Base-by-base conservation (phyloP, 2,888 invertebrate species). In the Acronicta leporina region DNA sequence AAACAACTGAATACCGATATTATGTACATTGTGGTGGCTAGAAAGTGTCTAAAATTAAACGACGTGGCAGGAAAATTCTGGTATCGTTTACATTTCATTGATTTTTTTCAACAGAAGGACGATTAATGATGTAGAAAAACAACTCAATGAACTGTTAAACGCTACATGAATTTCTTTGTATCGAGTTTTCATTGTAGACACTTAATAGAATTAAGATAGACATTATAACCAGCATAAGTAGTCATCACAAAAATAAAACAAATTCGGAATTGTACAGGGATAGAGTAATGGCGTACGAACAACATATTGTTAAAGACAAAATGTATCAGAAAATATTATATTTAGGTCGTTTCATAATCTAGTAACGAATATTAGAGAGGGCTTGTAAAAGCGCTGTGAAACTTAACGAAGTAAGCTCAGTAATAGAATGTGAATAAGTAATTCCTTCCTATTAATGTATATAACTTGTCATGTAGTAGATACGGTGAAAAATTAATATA, bases 261-360 rank as follows among this genome's bases (percentile, higher is more conserved):
- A 94, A 94, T 94, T 94, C 94, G 94, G 94, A 92, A 92, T 85
- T 90, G 92, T 94, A 94, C 94, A 94, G 94, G 94, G 94, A 94
- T 91, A 90, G 83, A 81, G 81, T 88, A 88, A 86, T 80, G 83
- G 81, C 78, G 79, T 85, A 86, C 80, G 80, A 85, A 78, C 65
- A 73, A 75, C 79, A 82, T 76, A 76, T 65, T 75, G 68, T 74
- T 73, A 77, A 81, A 81, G 76, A 81, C 75, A 82, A 82, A 81
- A 78, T 79, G 79, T 81, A 85, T 83, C 81, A 82, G 56, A 72
- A 72, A 81, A 81, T 77, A 76, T 79, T 80, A 82, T 79, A 81
- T 82, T 77, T 78, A 80, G 79, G 79, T 82, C 82, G 78, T 81
- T 78, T 80, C 77, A 75, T 81, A 70, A 74, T 75, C 75, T 81